Evolutionary conservation across 2,113 vertebrate species (phyloP).

Genomic region (Marmota flaviventris): DNA sequence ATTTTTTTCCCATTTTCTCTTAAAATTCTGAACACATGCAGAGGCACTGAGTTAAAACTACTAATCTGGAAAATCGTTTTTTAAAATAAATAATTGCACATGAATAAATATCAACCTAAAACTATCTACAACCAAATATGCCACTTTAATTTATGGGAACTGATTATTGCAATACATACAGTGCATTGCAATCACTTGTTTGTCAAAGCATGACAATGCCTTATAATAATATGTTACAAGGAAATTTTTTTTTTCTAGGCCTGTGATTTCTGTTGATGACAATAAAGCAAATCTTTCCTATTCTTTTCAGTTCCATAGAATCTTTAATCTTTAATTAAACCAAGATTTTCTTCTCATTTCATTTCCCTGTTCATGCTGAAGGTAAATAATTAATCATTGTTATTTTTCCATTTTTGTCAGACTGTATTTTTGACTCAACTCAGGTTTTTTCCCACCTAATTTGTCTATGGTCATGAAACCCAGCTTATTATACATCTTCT

Average conservation of each 20-base stretch:
- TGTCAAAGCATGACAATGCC: not conserved
- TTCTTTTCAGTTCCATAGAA: not conserved
- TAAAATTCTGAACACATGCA: not conserved
- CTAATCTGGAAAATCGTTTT: not conserved
- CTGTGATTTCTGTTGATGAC: slow-evolving; percentile 38
- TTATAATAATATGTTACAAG: not conserved
- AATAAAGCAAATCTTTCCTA: slow-evolving; percentile 12
- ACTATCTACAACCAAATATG: slow-evolving; percentile 18
- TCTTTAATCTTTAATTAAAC: slow-evolving; percentile 45
- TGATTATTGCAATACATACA: not conserved
- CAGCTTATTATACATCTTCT: slow-evolving; percentile 10
- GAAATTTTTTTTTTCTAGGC: not conserved
- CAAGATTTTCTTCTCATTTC: not conserved
- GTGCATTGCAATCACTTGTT: not conserved
- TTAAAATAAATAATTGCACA: not conserved
- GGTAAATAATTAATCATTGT: not conserved
- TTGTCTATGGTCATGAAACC: not conserved
- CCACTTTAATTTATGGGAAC: not conserved
- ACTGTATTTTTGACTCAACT: not conserved
- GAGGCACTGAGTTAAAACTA: not conserved
- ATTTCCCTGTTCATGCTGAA: not conserved
- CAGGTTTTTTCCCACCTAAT: not conserved
- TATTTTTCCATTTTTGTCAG: not conserved
- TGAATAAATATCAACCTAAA: slow-evolving; percentile 9
- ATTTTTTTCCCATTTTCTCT: not conserved